Evolutionary conservation across 1,140 invertebrate species (phyloP), one percentile per base, ranked within the genome.

Genomic region (Oryzaephilus surinamensis): DNA sequence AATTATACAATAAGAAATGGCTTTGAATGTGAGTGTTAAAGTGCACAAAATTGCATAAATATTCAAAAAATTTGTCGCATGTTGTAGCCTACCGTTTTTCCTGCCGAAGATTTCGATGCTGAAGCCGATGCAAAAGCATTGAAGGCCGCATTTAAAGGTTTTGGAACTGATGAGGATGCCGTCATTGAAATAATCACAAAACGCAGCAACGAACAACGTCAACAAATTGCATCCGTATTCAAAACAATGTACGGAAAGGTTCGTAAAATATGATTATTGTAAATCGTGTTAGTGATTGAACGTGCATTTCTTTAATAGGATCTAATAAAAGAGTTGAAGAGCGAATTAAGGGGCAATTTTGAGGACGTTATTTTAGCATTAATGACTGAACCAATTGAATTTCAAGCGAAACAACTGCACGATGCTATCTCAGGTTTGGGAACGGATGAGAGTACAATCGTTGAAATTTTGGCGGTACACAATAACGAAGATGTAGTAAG

Each of bases 321-420:
- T 64, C 63, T 97, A 20, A 76, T 91, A 24, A 81, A 83, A 42
- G 86, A 95, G 50, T 67, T 97, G 42, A 91, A 93, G 59, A 86
- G 83, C 42, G 92, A 97, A 62, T 69, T 92, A 5, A 79, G 79
- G 50, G 92, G 92, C 11, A 88, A 92, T 54, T 93, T 94, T 55
- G 86, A 96, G 61, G 79, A 91, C 47, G 65, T 92, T 0, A 64
- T 96, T 2, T 62, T 95, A 12, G 87, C 86, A 0, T 63, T 97
- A 43, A 84, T 97, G 79, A 88, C 78, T 36, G 82, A 86, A 1
- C 72, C 90, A 23, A 78, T 81, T 2, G 79, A 91, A 49, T 95
- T 77, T 64, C 86, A 93, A 60, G 91, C 88, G 6, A 75, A 81
- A 57, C 80, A 90, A 61, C 57, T 97, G n/a, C 78, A 90, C 48